Evolutionary conservation across 2,888 invertebrate genomes (phyloP).

Genomic region (Idaea biselata): DNA sequence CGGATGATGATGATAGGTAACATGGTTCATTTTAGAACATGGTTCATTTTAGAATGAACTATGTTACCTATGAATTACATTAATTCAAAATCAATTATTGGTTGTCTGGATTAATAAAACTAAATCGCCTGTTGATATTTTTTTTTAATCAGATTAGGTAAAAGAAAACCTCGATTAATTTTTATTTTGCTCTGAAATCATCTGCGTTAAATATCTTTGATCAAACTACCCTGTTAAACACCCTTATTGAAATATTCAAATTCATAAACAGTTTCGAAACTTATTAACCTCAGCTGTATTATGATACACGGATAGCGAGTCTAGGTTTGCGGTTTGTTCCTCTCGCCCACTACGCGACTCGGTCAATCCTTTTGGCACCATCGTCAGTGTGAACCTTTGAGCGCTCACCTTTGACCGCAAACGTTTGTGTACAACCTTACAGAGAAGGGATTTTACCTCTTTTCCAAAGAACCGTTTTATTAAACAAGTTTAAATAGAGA

Average conservation of each 20-base stretch:
- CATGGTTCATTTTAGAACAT: too few relatives aligned
- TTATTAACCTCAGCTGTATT: conserved; percentile 2
- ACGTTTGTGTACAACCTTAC: conserved; percentile 52
- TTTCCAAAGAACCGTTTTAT: conserved; percentile 3
- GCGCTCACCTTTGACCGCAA: conserved; percentile 74
- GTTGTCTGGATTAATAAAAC: too few relatives aligned
- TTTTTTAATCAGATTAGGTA: too few relatives aligned
- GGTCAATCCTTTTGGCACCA: conserved; percentile 70
- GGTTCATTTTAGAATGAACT: too few relatives aligned
- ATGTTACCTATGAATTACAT: too few relatives aligned
- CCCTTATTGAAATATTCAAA: neutral
- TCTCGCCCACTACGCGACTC: conserved; percentile 45
- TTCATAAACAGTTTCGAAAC: neutral
- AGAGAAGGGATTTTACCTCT: conserved; percentile 12
- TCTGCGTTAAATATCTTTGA: neutral
- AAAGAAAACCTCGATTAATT: too few relatives aligned
- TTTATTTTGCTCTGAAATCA: too few relatives aligned
- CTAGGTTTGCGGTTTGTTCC: conserved; percentile 53
- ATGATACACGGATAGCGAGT: conserved; percentile 5
- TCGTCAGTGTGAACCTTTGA: conserved; percentile 56
- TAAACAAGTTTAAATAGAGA: neutral
- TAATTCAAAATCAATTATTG: too few relatives aligned
- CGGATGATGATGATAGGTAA: too few relatives aligned
- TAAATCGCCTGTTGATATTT: too few relatives aligned
- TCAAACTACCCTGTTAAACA: neutral